Conservation (phyloP, 2,113 vertebrate genomes). For the Glaucidium brasilianum region DNA sequence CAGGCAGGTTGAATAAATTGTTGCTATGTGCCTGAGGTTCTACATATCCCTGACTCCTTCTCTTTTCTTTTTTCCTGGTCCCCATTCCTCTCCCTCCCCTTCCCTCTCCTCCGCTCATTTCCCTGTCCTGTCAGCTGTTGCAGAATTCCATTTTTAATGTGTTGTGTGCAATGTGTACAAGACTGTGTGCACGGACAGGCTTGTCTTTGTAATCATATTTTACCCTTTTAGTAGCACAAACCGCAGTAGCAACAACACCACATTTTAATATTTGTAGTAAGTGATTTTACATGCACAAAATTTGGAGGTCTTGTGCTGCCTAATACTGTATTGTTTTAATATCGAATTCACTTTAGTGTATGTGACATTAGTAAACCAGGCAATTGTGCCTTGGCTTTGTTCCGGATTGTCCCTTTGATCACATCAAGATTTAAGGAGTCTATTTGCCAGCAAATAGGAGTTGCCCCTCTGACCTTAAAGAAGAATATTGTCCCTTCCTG, state of each 20-base stretch:
- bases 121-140: background rate
- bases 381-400: background rate
- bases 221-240: background rate
- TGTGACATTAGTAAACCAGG: background rate
- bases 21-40: background rate
- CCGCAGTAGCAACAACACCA: background rate
- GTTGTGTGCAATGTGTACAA: background rate
- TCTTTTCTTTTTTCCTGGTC: background rate
- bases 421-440: background rate
- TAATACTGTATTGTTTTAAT: background rate
- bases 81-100: background rate
- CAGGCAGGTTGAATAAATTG: slow-evolving; percentile 39
- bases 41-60: slow-evolving; percentile 7
- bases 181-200: background rate
- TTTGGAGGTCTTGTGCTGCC: background rate
- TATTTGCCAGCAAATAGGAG: background rate
- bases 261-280: background rate
- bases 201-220: background rate
- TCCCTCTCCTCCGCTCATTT: background rate
- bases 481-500: background rate
- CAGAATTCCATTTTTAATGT: slow-evolving; percentile 8
- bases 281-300: background rate
- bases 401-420: background rate
- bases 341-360: background rate
- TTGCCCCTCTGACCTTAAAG: background rate